A percentile compares a stretch with the other conserved stretches of the same genome.
Evolutionary conservation across 2,888 invertebrate species (phyloP).

Genomic region (Hypomecis punctinalis): DNA sequence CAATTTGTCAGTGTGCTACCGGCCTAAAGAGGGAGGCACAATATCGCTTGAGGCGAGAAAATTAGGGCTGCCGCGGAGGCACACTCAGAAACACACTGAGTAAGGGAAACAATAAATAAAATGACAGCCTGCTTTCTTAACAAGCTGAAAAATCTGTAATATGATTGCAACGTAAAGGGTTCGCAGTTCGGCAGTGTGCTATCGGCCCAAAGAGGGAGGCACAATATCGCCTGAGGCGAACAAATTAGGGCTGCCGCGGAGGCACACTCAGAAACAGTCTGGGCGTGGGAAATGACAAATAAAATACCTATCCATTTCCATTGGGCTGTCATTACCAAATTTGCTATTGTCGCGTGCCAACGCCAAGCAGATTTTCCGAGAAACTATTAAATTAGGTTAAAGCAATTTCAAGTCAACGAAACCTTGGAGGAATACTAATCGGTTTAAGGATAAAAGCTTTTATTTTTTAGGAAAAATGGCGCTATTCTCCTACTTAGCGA

Average conservation of each 20-base stretch:
- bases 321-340: slow-evolving; percentile 26
- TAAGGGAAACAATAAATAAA: slow-evolving; percentile 48
- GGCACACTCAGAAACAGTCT: slow-evolving; percentile 43
- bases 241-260: slow-evolving; percentile 42
- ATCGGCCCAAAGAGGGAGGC: slow-evolving; percentile 32
- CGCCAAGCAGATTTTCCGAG: slow-evolving; percentile 24
- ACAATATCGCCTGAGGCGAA: slow-evolving; percentile 34
- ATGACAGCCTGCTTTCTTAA: slow-evolving; percentile 1
- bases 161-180: neutral
- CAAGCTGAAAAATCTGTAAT: too few relatives aligned
- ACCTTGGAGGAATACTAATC: slow-evolving; percentile 22
- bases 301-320: slow-evolving; percentile 36
- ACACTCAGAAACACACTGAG: slow-evolving; percentile 44
- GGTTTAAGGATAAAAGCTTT: slow-evolving; percentile 16
- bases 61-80: slow-evolving; percentile 42
- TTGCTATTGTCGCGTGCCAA: slow-evolving; percentile 36
- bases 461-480: slow-evolving; percentile 6
- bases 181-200: neutral
- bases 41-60: slow-evolving; percentile 36
- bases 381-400: slow-evolving; percentile 35
- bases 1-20: neutral
- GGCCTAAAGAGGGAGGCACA: slow-evolving; percentile 33
- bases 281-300: slow-evolving; percentile 49
- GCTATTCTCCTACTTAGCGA: neutral
- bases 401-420: slow-evolving; percentile 26